Conservation (phyloP, 2,888 invertebrate genomes). For the Lepidochitona cinerea region DNA sequence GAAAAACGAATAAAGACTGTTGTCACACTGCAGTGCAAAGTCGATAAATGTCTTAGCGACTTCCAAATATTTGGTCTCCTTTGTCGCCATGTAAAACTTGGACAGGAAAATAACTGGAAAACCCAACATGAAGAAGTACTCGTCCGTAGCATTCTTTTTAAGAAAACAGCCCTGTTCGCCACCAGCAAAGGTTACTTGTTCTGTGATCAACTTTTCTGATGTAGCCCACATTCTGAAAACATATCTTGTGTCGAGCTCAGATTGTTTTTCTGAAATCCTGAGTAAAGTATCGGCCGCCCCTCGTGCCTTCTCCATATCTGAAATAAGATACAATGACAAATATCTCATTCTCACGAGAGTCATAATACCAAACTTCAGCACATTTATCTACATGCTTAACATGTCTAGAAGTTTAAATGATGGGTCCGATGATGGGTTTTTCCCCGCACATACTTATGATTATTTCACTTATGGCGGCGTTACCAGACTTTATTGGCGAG, state of each 20-base stretch:
- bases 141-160: constrained; percentile 11
- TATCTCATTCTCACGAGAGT: too few relatives aligned
- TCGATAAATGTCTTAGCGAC: constrained; percentile 5
- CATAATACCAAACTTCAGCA: too few relatives aligned
- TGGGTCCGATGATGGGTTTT: too few relatives aligned
- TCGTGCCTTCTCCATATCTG: constrained; percentile 8
- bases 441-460: too few relatives aligned
- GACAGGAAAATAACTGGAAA: constrained; percentile 15
- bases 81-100: constrained; percentile 10
- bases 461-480: too few relatives aligned
- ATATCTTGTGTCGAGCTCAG: neutral
- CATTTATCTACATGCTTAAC: too few relatives aligned
- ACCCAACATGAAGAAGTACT: constrained; percentile 12
- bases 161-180: constrained; percentile 8
- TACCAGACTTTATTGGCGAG: too few relatives aligned
- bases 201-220: constrained; percentile 8
- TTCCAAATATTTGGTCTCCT: constrained; percentile 8
- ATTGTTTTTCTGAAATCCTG: constrained; percentile 6
- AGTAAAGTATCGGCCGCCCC: constrained; percentile 1
- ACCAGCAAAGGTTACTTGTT: neutral
- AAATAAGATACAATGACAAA: too few relatives aligned
- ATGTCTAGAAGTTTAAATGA: too few relatives aligned
- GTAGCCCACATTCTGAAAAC: constrained; percentile 4
- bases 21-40: constrained; percentile 11
- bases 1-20: constrained; percentile 5